These are phyloP conservation scores for Nesoenas mayeri DNA, from an alignment of 2,113 vertebrate genomes.

Conservation along the genomic window DNA sequence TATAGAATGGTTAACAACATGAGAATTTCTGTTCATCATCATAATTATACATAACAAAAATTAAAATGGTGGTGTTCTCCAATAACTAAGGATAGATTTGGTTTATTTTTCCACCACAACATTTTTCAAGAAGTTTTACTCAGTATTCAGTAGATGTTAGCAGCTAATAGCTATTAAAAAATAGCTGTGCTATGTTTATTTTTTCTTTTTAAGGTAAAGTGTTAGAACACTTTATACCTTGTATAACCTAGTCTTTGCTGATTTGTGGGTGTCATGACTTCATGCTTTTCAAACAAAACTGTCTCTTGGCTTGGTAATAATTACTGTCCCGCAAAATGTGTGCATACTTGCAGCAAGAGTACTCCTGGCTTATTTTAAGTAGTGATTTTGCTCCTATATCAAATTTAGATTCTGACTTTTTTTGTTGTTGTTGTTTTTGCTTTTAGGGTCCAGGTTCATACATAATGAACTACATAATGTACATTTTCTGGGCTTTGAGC, in stretches of 20 bases:
- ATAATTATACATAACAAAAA: not conserved
- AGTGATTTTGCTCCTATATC: not conserved
- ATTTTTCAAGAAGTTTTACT: not conserved
- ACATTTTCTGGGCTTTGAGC: slow-evolving; percentile 96
- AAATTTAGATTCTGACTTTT: not conserved
- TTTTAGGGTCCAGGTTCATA: slow-evolving; percentile 95
- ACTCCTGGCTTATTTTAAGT: not conserved
- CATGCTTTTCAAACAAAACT: not conserved
- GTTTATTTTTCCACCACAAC: not conserved
- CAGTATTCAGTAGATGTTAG: not conserved
- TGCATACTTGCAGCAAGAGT: not conserved
- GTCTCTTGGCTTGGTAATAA: not conserved
- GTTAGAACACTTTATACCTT: not conserved
- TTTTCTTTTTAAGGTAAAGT: not conserved
- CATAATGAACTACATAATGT: slow-evolving; percentile 99
- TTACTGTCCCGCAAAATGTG: not conserved
- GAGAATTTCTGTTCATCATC: not conserved
- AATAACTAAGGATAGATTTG: not conserved
- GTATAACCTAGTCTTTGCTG: not conserved
- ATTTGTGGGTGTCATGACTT: not conserved
- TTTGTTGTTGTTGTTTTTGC: not conserved
- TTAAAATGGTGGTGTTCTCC: not conserved
- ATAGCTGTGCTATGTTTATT: not conserved
- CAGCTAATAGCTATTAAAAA: not conserved
- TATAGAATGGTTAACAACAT: not conserved